phyloP scores from a whole-genome alignment of 2,888 invertebrate genomes.

The Endotricha flammealis region DNA sequence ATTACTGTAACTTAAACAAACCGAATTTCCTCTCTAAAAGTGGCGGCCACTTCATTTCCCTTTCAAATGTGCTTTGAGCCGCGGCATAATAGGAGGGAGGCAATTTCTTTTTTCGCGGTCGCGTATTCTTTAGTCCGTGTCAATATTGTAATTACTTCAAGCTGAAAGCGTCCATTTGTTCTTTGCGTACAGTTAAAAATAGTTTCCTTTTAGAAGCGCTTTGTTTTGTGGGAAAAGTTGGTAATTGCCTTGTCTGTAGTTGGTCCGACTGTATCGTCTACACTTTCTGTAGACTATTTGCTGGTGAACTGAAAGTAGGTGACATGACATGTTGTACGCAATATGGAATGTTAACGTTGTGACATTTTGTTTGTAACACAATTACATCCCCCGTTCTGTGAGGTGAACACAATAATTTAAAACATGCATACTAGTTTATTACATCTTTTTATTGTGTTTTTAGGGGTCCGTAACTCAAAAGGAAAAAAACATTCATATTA shows the following conservation, averaged over 20 bases:
- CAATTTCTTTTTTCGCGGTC: not conserved
- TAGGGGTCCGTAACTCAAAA: no score
- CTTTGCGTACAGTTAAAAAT: not conserved
- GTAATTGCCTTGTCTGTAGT: not conserved
- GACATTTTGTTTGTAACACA: no score
- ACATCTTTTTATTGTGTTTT: no score
- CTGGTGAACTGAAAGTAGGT: no score
- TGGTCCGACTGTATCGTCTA: no score
- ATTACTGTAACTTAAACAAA: not conserved
- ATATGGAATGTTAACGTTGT: no score
- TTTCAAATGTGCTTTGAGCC: conserved; percentile 28
- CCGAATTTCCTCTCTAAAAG: conserved; percentile 9
- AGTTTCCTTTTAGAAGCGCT: conserved; percentile 10
- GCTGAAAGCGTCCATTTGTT: not conserved
- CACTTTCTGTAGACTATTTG: no score
- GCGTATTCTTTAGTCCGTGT: not conserved
- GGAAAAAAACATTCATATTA: no score
- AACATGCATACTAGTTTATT: no score
- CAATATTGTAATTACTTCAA: not conserved
- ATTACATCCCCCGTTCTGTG: no score
- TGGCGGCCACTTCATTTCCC: conserved; percentile 27
- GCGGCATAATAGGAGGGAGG: conserved; percentile 21
- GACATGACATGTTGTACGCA: no score
- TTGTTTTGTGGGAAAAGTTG: not conserved
- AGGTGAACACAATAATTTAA: no score